Evolutionary conservation across 2,113 vertebrate species (phyloP), one percentile per base, ranked within the genome.

Genomic region (Hemiprocne comata): DNA sequence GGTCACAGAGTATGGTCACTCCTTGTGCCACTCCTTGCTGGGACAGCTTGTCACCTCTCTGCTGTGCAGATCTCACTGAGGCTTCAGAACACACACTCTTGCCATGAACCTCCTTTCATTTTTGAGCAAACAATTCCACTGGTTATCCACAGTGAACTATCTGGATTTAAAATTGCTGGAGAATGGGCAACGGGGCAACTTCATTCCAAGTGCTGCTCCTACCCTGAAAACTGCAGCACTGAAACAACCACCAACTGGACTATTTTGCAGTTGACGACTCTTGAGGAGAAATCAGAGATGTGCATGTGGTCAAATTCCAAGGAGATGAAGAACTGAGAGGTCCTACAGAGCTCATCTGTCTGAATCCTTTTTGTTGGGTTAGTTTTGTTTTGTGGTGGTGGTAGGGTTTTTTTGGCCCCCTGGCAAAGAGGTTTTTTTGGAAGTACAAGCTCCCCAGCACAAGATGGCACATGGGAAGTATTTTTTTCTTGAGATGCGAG

Each of bases 301-400:
- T 15, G 64, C 36, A 19, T 11, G 16, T 87, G 61, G 78, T 40
- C 77, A 58, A 80, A 84, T 51, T 29, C 66, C 29, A 76, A 48
- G 67, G 34, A 86, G 69, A 80, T 65, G 76, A 86, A 90, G 58
- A 76, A 83, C 17, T 55, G 67, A 80, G 80, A 60, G 29, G 51
- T 55, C 38, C 50, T 54, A 48, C 36, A 79, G 58, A 83, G 44
- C 10, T 55, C 33, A 23, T 17, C 44, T 34, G 55, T 20, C 36
- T 54, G 33, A 28, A 46, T 51, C 66, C 4, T 26, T 77, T 60
- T 44, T 36, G 31, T 55, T 31, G 15, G 51, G 51, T 28, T 54
- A 28, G 28, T 29, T 29, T 54, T 54, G 28, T 10, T 54, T 54
- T 51, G 50, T 51, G 50, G 13, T 51, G 50, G 50, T 26, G 50